These are phyloP conservation scores for Lacerta bilineata DNA, from an alignment of 2,797 vertebrate species.

Conservation along the genomic window DNA sequence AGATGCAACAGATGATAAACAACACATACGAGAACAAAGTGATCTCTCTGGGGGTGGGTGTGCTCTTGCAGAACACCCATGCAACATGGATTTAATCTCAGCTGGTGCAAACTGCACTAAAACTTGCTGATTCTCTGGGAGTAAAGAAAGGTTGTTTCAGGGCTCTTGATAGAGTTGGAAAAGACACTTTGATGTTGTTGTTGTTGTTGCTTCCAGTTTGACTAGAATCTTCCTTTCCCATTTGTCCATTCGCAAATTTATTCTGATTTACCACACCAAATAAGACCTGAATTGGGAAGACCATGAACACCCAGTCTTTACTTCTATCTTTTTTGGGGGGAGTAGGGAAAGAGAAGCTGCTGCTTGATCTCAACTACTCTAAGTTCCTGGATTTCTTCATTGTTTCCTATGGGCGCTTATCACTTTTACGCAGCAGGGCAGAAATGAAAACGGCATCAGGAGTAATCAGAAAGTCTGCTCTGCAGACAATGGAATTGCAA, in stretches of 20 bases:
- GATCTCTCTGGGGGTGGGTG: not conserved
- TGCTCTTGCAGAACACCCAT: not conserved
- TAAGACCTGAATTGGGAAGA: not conserved
- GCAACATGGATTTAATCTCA: not conserved
- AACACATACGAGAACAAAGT: not conserved
- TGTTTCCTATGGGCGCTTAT: not conserved
- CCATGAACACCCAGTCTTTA: not conserved
- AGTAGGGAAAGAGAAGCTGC: not conserved
- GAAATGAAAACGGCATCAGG: not conserved
- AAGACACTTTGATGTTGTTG: too few species aligned
- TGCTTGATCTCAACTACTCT: not conserved
- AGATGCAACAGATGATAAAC: not conserved
- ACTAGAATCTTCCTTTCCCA: not conserved
- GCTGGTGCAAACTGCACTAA: not conserved
- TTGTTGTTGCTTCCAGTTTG: too few species aligned
- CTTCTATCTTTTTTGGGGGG: not conserved
- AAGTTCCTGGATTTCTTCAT: not conserved
- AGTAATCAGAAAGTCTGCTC: not conserved
- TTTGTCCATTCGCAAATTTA: not conserved
- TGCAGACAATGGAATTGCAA: too few species aligned
- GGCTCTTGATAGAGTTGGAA: too few species aligned
- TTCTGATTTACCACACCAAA: not conserved
- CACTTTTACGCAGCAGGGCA: not conserved
- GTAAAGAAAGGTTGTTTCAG: not conserved
- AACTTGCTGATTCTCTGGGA: not conserved